Base-by-base conservation (phyloP, 2,797 vertebrate species). In the Poecile montanus region DNA sequence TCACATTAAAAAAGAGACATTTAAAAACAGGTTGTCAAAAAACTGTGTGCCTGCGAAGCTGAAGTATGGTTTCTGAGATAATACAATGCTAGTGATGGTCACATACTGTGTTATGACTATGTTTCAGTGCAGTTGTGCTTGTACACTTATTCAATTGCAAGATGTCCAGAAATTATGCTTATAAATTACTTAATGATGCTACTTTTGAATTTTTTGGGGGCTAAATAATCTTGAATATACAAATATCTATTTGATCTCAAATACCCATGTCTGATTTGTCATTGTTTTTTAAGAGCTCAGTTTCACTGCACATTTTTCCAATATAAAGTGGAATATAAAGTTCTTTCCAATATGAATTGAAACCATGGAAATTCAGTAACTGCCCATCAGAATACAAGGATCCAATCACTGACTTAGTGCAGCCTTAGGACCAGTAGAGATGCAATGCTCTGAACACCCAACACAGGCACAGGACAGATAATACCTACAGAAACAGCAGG, bases 181-280 rank as follows among this genome's bases (percentile, higher is more conserved):
- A 51, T n/a, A 25, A 67, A 25, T 61, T 70, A 66, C 10, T 50
- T 62, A 47, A 17, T 57, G 15, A 23, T 68, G 38, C 47, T 80
- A 19, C 40, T 66, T 84, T 23, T n/a, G n/a, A 21, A 3, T 11
- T 58, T 44, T 45, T 56, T 29, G 6, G 8, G 30, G 9, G 2
- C 42, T 73, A 70, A 70, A 70, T 77, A 34, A 54, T 91, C 18
- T 54, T 51, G 56, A 48, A 20, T 45, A 25, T 10, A 30, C 18
- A 48, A n/a, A 10, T 29, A 40, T 4, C 21, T 56, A 8, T 51
- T 61, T 44, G 34, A 45, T 75, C 58, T 50, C 12, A 38, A 82
- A 29, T 50, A 50, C 0, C 0, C 1, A 1, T 58, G 77, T 73
- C 7, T 1, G 3, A 9, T 50, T 62, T 85, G 68, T 44, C 8